phyloP scores from a whole-genome alignment of 2,113 vertebrate genomes.

The Rhabdornis inornatus region DNA sequence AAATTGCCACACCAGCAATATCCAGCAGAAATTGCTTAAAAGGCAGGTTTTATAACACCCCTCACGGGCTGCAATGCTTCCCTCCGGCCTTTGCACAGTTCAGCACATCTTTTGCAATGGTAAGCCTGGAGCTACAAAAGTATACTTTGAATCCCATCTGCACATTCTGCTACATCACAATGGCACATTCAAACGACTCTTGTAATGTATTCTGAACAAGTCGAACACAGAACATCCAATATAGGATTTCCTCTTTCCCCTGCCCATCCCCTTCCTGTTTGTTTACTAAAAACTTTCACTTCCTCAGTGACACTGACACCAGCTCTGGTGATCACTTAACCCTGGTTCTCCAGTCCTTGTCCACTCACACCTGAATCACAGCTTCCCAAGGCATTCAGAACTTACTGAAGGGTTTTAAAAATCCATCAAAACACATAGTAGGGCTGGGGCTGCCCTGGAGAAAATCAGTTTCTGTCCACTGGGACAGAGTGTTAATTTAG shows the following conservation, averaged over 20 bases:
- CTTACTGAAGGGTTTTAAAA: not conserved
- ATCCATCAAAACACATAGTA: not conserved
- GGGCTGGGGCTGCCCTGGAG: not conserved
- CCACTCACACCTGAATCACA: not conserved
- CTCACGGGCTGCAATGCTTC: not conserved
- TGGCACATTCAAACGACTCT: not conserved
- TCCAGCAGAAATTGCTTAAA: not conserved
- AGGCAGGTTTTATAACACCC: not conserved
- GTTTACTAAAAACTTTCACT: constrained; percentile 45
- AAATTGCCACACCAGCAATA: not conserved
- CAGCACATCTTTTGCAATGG: not conserved
- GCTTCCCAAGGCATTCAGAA: not conserved
- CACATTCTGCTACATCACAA: not conserved
- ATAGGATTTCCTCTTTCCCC: constrained; percentile 50
- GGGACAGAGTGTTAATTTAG: not conserved
- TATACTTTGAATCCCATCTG: not conserved
- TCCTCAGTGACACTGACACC: constrained; percentile 6
- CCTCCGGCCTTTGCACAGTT: not conserved
- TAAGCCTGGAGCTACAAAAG: not conserved
- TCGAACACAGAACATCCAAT: not conserved
- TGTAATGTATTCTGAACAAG: not conserved
- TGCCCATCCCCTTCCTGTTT: constrained; percentile 36
- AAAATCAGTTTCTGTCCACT: not conserved
- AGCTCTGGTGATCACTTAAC: not conserved
- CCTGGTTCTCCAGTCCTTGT: not conserved